phyloP scores from a whole-genome alignment of 1,140 invertebrate species.

The Potamilus streckersoni region DNA sequence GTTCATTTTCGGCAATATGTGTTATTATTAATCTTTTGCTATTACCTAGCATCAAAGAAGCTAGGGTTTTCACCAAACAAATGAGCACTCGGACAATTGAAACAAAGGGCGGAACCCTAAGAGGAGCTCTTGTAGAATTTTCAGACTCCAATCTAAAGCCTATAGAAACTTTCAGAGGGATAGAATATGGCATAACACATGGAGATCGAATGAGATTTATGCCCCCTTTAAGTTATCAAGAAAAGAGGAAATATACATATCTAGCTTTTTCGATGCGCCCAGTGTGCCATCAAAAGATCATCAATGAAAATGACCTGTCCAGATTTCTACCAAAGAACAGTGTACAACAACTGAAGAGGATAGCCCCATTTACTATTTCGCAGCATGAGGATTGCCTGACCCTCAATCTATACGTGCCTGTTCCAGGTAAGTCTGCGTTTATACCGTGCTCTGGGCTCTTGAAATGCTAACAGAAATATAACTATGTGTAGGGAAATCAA shows the following conservation, averaged over 20 bases:
- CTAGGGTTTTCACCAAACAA: too few relatives aligned
- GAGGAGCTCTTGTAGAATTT: slow-evolving; percentile 86
- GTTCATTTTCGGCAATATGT: too few relatives aligned
- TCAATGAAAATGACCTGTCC: slow-evolving; percentile 73
- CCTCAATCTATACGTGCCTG: slow-evolving; percentile 95
- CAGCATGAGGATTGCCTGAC: slow-evolving; percentile 98
- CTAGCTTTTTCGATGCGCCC: slow-evolving; percentile 80
- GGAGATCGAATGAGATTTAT: slow-evolving; percentile 90
- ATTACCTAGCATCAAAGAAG: too few relatives aligned
- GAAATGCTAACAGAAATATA: too few relatives aligned
- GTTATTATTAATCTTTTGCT: too few relatives aligned
- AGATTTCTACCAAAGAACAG: slow-evolving; percentile 85
- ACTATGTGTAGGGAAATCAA: too few relatives aligned
- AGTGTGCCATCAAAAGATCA: slow-evolving; percentile 84
- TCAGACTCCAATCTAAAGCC: slow-evolving; percentile 85
- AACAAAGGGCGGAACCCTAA: slow-evolving; percentile 81
- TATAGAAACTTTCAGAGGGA: slow-evolving; percentile 93
- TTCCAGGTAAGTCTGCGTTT: slow-evolving; percentile 78
- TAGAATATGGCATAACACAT: slow-evolving; percentile 95
- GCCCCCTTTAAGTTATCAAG: slow-evolving; percentile 89
- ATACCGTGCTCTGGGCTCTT: not conserved
- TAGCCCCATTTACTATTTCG: slow-evolving; percentile 87
- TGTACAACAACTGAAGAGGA: slow-evolving; percentile 85
- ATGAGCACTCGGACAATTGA: slow-evolving; percentile 66
- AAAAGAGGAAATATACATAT: slow-evolving; percentile 85